Base-by-base conservation (phyloP, 2,888 invertebrate species). In the Drosophila eohydei region DNA sequence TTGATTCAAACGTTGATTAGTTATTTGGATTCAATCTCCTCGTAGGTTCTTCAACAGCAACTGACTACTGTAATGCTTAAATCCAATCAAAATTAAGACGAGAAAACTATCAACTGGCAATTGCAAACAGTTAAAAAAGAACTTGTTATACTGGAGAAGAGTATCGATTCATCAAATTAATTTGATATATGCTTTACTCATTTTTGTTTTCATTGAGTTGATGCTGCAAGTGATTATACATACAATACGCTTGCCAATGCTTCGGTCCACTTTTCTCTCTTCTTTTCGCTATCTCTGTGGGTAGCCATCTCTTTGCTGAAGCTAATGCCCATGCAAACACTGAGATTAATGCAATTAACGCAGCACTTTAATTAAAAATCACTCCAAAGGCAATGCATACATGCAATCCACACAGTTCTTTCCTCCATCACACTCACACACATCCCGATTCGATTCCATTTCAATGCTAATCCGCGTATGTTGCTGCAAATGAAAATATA, bases 271-370 rank as follows among this genome's bases (percentile, higher is more conserved):
- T 59, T 36, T 38, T 26, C 26, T 14, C 2, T 32, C 11, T 32
- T 9, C 5, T 7, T 44, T 16, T 12, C 11, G 4, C 11, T 14
- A 40, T 21, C 16, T 12, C n/a, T 12, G 4, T 56, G 21, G 51
- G 7, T 14, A 44, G 44, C n/a, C 36, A n/a, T 32, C 41, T 41
- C 50, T 43, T 50, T 34, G 41, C 34, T 61, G 54, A 30, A 64
- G 30, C 66, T 71, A 60, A 57, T 71, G 68, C 65, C 64, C 68
- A 40, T 55, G 64, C 66, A 89, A 81, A 76, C 66, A 73, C 48
- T 74, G 74, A 69, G 82, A 89, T 89, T 84, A 84, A 84, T 88
- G 88, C 79, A 88, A 90, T 90, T 88, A 86, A 86, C 88, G 81
- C 75, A 68, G 69, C 72, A 74, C 76, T 86, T 86, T 90, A 90